Evolutionary conservation across 2,888 invertebrate genomes (phyloP).

Genomic region (Amaurobius ferox): DNA sequence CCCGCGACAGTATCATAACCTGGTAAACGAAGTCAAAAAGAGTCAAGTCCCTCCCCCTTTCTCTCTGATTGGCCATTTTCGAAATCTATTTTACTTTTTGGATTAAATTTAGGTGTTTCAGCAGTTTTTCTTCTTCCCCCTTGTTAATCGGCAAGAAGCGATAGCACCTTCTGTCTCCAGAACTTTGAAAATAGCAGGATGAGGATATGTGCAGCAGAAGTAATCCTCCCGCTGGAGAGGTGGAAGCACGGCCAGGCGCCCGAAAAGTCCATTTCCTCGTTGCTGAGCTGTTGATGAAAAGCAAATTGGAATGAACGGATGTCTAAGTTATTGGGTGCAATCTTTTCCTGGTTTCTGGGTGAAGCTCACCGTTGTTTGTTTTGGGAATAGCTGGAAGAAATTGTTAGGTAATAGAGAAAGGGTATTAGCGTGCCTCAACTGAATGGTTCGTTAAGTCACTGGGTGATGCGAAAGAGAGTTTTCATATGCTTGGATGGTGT

Average conservation of each 20-base stretch:
- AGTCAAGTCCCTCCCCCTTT: constrained; percentile 50
- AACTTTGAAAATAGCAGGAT: constrained; percentile 3
- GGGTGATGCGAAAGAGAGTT: neutral
- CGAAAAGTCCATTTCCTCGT: neutral
- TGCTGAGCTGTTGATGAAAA: constrained; percentile 2
- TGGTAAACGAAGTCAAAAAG: constrained; percentile 33
- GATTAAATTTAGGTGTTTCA: constrained; percentile 59
- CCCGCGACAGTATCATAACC: neutral
- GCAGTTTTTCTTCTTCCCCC: constrained; percentile 27
- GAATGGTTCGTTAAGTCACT: constrained; percentile 5
- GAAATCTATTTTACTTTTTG: constrained; percentile 33
- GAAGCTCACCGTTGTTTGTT: constrained; percentile 12
- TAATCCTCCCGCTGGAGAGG: neutral
- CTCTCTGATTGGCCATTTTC: constrained; percentile 46
- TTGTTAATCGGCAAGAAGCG: constrained; percentile 38
- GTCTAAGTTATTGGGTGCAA: neutral
- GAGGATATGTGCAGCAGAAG: neutral
- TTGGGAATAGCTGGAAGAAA: neutral
- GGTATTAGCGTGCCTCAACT: neutral
- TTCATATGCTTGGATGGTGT: neutral
- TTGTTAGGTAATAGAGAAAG: neutral
- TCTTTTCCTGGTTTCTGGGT: constrained; percentile 5
- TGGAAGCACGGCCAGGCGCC: constrained; percentile 9
- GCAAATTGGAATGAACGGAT: neutral
- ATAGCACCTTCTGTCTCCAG: constrained; percentile 33